Conservation (phyloP, 1,140 invertebrate genomes). For the Parapsyche elsis region DNA sequence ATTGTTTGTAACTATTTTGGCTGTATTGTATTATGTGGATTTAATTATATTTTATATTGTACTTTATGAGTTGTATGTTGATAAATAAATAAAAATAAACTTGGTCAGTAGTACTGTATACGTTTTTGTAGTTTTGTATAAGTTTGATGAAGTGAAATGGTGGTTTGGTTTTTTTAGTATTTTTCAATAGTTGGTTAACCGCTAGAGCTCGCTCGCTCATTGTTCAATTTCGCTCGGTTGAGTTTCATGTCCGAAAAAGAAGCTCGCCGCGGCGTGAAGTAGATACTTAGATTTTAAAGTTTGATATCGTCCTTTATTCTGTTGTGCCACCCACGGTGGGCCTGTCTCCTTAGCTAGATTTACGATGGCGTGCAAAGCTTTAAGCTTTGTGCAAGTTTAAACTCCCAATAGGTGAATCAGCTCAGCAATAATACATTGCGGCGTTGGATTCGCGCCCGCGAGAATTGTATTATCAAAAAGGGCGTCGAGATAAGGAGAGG, state of each 20-base stretch:
- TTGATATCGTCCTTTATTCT: conserved; percentile 48
- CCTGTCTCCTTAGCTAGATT: conserved; percentile 50
- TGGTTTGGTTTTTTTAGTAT: neutral
- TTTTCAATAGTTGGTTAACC: too few species aligned
- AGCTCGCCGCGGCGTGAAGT: conserved; percentile 4
- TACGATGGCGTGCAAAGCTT: conserved; percentile 45
- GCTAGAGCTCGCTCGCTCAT: too few species aligned
- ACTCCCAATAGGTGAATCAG: conserved; percentile 45
- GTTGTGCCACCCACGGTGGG: conserved; percentile 14
- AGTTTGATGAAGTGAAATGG: neutral
- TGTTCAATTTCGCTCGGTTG: conserved; percentile 25
- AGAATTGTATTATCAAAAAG: conserved; percentile 49
- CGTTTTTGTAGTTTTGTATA: too few species aligned
- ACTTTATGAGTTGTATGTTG: too few species aligned
- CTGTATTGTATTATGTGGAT: too few species aligned
- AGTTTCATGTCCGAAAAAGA: conserved; percentile 29
- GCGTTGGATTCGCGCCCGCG: conserved; percentile 13
- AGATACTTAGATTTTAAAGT: conserved; percentile 44
- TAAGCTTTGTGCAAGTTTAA: conserved; percentile 47
- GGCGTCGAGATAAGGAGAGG: conserved; percentile 33
- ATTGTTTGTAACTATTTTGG: too few species aligned
- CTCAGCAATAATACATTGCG: conserved; percentile 42
- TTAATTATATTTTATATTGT: too few species aligned
- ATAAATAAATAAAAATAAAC: too few species aligned
- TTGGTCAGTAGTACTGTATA: too few species aligned